phyloP scores from a whole-genome alignment of 2,797 vertebrate species.

The Clarias fuscus region DNA sequence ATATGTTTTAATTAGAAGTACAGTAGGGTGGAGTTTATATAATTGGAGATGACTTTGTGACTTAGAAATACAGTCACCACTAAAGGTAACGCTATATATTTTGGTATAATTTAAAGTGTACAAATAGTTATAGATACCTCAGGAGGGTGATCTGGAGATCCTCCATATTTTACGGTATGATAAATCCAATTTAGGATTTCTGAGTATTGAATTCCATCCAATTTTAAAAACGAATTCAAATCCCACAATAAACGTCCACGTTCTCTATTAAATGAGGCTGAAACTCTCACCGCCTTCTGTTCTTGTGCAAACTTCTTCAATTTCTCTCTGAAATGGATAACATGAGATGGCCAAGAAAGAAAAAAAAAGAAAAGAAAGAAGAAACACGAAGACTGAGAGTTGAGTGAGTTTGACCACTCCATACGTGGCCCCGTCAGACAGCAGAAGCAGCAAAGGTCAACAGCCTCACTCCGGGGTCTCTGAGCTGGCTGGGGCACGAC shows the following conservation, averaged over 20 bases:
- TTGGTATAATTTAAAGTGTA: neutral
- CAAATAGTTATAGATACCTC: neutral
- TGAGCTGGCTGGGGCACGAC: slow-evolving; percentile 31
- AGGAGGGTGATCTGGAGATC: neutral
- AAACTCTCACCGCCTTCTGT: slow-evolving; percentile 12
- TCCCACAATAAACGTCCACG: neutral
- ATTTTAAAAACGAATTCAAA: neutral
- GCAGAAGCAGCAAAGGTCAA: slow-evolving; percentile 49
- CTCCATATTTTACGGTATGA: neutral
- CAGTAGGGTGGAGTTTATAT: neutral
- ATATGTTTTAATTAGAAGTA: neutral
- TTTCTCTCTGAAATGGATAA: slow-evolving; percentile 7
- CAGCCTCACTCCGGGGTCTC: slow-evolving; percentile 40
- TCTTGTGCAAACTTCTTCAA: slow-evolving; percentile 25
- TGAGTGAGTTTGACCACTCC: slow-evolving; percentile 45
- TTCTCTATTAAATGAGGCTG: neutral
- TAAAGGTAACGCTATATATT: neutral
- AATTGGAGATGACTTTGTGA: neutral
- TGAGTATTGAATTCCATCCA: slow-evolving; percentile 11
- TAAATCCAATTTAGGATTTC: neutral
- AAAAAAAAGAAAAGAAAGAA: neutral
- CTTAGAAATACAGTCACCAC: neutral
- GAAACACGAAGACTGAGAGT: slow-evolving; percentile 2
- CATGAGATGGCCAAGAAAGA: neutral
- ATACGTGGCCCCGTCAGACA: slow-evolving; percentile 47